Base-by-base conservation (phyloP, 2,888 invertebrate genomes). In the Netelia fuscicornis region DNA sequence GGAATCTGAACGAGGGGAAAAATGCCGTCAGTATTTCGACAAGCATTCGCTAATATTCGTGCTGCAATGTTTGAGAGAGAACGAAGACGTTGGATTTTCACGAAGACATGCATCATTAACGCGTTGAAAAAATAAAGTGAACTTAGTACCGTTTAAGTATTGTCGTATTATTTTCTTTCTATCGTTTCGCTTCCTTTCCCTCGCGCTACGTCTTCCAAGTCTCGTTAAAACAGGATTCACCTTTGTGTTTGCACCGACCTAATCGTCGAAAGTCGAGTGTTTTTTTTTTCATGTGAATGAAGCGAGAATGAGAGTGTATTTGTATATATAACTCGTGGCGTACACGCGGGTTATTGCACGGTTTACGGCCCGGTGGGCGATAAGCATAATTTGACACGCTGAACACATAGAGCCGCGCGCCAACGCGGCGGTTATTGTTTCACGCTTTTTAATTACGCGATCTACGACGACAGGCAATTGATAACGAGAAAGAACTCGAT, bases 381-480 rank as follows among this genome's bases (percentile, higher is more conserved):
- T 80, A 62, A 71, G 74, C n/a, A 62, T 74, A 56, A 71, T 62
- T 74, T 64, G 58, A 58, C 48, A 70, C 60, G 79, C 58, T 71
- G 71, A 71, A 84, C 70, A 48, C 8, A 30, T 9, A 25, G 71
- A 64, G 37, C 20, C 30, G 48, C 25, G 23, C 25, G 17, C 65
- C 25, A 25, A 74, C 74, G 42, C 75, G 79, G 74, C 80, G 74
- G 80, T 74, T 72, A 74, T 80, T 48, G 48, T 48, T 48, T 74
- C 80, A 80, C 80, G 80, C 80, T 80, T 80, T 80, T 80, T 74
- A 80, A 80, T 74, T 74, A 74, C 80, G 80, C 74, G 72, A 58
- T 65, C 58, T 65, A 65, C 65, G 11, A 20, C n/a, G 72, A 80
- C 74, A 65, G 80, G 80, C 80, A 74, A 67, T 37, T 37, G 74